Conservation (phyloP, 1,140 invertebrate species). For the Apis mellifera region Amel_HAv3.1 CM009946.2:1297001-1297500, state of each 20-base stretch:
- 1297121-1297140: constrained; percentile 26
- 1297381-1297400: constrained; percentile 63
- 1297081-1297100: constrained; percentile 51
- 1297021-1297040: constrained; percentile 57
- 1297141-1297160: constrained; percentile 12
- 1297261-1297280: constrained; percentile 38
- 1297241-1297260: constrained; percentile 61
- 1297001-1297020: constrained; percentile 59
- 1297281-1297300: constrained; percentile 58
- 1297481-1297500: background rate
- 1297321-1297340: constrained; percentile 54
- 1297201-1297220: constrained; percentile 37
- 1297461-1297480: background rate
- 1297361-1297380: constrained; percentile 64
- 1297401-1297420: constrained; percentile 62
- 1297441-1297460: constrained; percentile 7
- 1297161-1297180: constrained; percentile 22
- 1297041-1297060: constrained; percentile 41
- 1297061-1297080: constrained; percentile 31
- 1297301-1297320: constrained; percentile 35
- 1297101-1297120: constrained; percentile 18
- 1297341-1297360: constrained; percentile 35
- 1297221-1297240: constrained; percentile 19
- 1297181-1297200: constrained; percentile 16
- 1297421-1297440: constrained; percentile 30